Base-by-base conservation (phyloP, 2,888 invertebrate genomes). In the Tridacna gigas region DNA sequence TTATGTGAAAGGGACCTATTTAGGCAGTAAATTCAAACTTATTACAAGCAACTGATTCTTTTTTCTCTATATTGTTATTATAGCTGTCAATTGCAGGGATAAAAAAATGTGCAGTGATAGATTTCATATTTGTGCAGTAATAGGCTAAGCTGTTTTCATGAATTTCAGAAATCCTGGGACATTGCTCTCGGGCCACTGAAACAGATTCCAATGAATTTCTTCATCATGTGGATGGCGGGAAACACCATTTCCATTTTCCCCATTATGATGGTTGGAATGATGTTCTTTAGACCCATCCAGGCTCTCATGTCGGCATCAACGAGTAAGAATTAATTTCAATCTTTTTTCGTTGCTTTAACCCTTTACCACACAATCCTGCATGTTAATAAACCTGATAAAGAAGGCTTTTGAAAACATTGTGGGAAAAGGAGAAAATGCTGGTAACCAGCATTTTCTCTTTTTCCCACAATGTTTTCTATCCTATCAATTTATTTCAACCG, bases 181-280 rank as follows among this genome's bases (percentile, higher is more conserved):
- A 96, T 99, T 76, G 99, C 99, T 0, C 95, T 99, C 25, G 98
- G 97, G 0, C 99, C 99, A 3, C 95, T 99, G 51, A 99, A 99
- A 95, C 99, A 96, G 95, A 95, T 96, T 18, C 99, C 99, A 0
- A 99, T 99, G 99, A 99, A 99, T 95, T 96, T 99, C 86, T 98
- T 99, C 95, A 98, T 99, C 83, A 99, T 99, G 98, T 99, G 99
- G 95, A 99, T 99, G 99, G 98, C 99, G 77, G 99, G 99, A 25
- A 99, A 98, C 95, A 98, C 99, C 0, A 99, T 99, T 92, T 99
- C 99, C 0, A 99, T 99, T 92, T 99, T 99, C 93, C 99, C 99
- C 0, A 99, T 99, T 73, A 99, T 99, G 99, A 99, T 99, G 99
- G 99, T 99, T 13, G 99, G 99, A 66, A 99, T 99, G 99, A 96